A percentile compares a stretch with the other conserved stretches of the same genome.
Evolutionary conservation across 2,113 vertebrate genomes (phyloP).

Genomic region (Atrichornis clamosus): DNA sequence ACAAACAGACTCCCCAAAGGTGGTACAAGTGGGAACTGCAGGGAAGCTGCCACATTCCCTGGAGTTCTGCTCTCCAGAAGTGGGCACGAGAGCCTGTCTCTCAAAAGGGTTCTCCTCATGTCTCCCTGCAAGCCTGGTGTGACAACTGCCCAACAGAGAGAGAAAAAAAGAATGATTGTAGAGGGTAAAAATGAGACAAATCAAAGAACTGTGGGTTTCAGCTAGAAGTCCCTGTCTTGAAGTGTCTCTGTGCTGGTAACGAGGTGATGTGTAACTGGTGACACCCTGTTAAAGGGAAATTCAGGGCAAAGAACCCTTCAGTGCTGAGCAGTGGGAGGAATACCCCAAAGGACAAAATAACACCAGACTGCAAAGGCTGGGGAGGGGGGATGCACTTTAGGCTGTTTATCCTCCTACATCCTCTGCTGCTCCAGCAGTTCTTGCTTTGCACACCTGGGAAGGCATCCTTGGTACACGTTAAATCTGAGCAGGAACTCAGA

Average conservation of each 20-base stretch:
- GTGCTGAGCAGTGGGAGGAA: not conserved
- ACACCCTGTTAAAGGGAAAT: not conserved
- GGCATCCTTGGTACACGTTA: not conserved
- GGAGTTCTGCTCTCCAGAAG: not conserved
- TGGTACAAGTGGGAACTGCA: not conserved
- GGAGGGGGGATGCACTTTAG: accelerated
- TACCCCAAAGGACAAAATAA: not conserved
- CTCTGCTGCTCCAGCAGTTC: not conserved
- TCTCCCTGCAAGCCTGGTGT: not conserved
- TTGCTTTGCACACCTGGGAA: not conserved
- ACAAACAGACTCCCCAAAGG: not conserved
- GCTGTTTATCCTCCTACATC: accelerated
- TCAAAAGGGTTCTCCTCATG: not conserved
- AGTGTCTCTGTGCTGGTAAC: not conserved
- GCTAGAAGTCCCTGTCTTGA: accelerated
- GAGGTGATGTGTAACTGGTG: not conserved
- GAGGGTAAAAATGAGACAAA: not conserved
- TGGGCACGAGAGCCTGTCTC: not conserved
- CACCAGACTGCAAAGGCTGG: not conserved
- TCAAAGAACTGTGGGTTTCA: not conserved
- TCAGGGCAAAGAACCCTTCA: not conserved
- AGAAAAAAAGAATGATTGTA: not conserved
- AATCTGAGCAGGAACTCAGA: not conserved
- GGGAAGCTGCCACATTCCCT: not conserved
- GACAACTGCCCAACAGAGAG: not conserved